phyloP scores from a whole-genome alignment of 2,888 invertebrate species.

The Pristionchus japonicus region DNA sequence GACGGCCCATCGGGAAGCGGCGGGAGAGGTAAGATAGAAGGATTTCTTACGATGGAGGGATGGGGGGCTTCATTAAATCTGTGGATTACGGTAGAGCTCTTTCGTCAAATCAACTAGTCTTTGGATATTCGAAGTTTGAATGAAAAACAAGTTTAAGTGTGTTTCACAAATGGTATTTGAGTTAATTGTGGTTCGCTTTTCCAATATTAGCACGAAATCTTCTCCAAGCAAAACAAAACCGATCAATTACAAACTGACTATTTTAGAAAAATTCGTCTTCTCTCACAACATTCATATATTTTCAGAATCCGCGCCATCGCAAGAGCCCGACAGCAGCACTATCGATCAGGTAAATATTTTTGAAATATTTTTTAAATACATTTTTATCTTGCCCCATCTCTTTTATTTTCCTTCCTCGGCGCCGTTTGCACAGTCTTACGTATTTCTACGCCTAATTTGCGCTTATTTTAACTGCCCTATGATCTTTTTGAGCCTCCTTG shows the following conservation, averaged over 20 bases:
- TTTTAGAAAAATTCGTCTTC: too few relatives aligned
- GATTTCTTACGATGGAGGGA: background rate
- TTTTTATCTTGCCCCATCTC: background rate
- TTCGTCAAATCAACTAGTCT: too few relatives aligned
- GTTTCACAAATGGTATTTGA: background rate
- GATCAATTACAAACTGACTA: too few relatives aligned
- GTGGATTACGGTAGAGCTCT: too few relatives aligned
- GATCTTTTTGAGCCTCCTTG: too few relatives aligned
- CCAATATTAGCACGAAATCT: too few relatives aligned
- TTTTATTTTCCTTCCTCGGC: background rate
- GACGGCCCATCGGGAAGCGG: background rate
- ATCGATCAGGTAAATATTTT: background rate
- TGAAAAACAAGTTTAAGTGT: background rate
- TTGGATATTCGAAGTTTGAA: background rate
- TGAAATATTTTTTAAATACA: background rate
- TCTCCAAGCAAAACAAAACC: too few relatives aligned
- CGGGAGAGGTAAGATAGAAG: background rate
- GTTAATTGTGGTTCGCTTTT: background rate
- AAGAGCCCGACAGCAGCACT: constrained; percentile 3
- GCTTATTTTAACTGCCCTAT: too few relatives aligned
- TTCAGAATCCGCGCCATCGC: background rate
- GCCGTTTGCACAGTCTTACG: too few relatives aligned
- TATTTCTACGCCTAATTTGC: too few relatives aligned
- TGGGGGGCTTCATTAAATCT: too few relatives aligned
- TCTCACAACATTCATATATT: too few relatives aligned